Conservation (phyloP, 2,888 invertebrate genomes). For the Gisinianus flammeolus region DNA sequence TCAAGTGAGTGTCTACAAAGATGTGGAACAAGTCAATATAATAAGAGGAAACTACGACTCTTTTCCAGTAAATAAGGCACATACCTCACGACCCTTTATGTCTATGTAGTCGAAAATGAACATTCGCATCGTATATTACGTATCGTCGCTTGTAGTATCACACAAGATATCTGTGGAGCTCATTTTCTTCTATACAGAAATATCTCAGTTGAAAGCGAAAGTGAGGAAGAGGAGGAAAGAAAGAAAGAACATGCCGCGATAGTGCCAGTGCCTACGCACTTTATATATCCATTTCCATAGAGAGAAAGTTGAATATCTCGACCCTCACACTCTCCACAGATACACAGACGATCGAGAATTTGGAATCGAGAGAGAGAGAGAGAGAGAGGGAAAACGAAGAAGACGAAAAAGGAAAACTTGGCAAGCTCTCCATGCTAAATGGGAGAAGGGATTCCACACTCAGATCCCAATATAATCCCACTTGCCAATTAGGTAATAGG, state of each 20-base stretch:
- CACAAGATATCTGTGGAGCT: no score
- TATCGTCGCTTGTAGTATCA: no score
- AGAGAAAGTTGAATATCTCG: slow-evolving; percentile 17
- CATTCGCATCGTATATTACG: no score
- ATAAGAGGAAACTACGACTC: not conserved
- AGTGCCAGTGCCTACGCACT: no score
- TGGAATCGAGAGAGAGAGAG: not conserved
- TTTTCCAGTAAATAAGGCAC: slow-evolving; percentile 4
- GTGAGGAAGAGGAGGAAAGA: not conserved
- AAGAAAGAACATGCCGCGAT: no score
- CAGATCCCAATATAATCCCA: slow-evolving; percentile 26
- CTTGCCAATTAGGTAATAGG: slow-evolving; percentile 35
- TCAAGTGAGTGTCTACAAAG: slow-evolving; percentile 8
- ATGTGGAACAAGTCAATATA: slow-evolving; percentile 23
- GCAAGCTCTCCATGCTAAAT: slow-evolving; percentile 14
- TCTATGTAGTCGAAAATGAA: not conserved
- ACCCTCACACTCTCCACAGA: not conserved
- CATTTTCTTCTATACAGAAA: slow-evolving; percentile 3
- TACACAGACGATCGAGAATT: not conserved
- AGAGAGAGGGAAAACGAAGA: not conserved
- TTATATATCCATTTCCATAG: not conserved
- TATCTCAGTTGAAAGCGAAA: slow-evolving; percentile 9
- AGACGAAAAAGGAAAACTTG: slow-evolving; percentile 10
- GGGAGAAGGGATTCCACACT: slow-evolving; percentile 7
- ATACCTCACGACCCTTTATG: not conserved